phyloP scores from a whole-genome alignment of 2,113 vertebrate species.

The Sinocyclocheilus rhinocerous region DNA sequence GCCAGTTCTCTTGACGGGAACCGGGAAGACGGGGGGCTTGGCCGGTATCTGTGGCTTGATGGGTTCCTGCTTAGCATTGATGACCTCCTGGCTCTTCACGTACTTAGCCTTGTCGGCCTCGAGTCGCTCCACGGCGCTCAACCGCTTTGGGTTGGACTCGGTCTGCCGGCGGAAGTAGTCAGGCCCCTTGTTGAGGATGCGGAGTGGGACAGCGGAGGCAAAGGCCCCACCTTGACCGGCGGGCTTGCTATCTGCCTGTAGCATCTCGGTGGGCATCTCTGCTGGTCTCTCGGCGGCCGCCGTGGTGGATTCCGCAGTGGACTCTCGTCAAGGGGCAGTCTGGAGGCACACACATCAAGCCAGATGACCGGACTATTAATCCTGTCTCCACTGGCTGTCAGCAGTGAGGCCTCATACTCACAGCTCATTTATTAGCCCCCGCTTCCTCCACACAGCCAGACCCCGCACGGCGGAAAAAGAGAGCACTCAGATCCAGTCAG shows the following conservation, averaged over 20 bases:
- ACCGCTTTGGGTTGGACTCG: constrained; percentile 93
- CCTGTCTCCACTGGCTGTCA: constrained; percentile 76
- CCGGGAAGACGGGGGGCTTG: constrained; percentile 81
- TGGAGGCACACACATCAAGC: constrained; percentile 92
- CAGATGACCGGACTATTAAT: constrained; percentile 74
- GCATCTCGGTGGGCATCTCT: constrained; percentile 96
- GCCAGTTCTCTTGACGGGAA: constrained; percentile 78
- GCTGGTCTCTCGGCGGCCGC: constrained; percentile 85
- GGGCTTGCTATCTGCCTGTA: constrained; percentile 95
- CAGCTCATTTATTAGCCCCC: constrained; percentile 27
- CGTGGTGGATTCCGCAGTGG: constrained; percentile 89
- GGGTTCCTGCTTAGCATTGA: constrained; percentile 96
- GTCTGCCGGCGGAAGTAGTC: constrained; percentile 96
- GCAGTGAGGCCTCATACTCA: constrained; percentile 72
- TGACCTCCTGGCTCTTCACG: constrained; percentile 98
- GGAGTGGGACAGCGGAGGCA: constrained; percentile 89
- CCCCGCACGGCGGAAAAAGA: constrained; percentile 10
- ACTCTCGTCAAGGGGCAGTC: constrained; percentile 76
- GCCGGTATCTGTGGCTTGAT: constrained; percentile 90
- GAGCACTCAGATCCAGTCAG: constrained; percentile 26
- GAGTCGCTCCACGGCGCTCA: constrained; percentile 95
- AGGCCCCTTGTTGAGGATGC: constrained; percentile 97
- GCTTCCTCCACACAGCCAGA: constrained; percentile 24
- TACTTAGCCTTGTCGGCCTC: constrained; percentile 98
- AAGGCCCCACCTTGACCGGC: constrained; percentile 84